Evolutionary conservation across 2,888 invertebrate species (phyloP), one percentile per base, ranked within the genome.

Genomic region (Gnatocerus cornutus): DNA sequence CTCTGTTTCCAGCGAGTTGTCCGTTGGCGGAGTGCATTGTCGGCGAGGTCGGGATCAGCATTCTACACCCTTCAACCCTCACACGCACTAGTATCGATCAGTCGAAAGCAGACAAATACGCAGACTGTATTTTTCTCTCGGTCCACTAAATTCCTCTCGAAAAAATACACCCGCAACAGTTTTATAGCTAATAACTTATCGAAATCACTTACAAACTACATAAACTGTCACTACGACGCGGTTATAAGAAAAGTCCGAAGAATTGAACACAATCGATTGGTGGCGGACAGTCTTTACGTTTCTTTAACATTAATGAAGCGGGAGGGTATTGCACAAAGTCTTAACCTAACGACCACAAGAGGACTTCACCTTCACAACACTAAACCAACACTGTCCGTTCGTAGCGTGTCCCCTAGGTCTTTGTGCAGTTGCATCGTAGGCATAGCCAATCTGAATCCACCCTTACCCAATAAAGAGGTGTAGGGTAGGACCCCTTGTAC

Each of bases 281-380:
- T 74, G 75, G 74, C 48, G 27, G 33, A 59, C 73, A 74, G 74
- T 63, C 73, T 75, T 75, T 67, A 14, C 59, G 71, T 66, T 71
- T 52, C 55, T 39, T 39, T 66, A 16, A 46, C n/a, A 56, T 13
- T 63, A 27, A 50, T 29, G 27, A 33, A 53, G 37, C 13, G 13
- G 37, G 14, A 27, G 37, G 21, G 30, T 63, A 63, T 68, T 68
- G 68, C 63, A 68, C 62, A 27, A 27, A 33, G 13, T 59, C 72
- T 76, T 78, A 79, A 80, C 77, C 78, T 80, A 82, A 84, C 84
- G 84, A 84, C 81, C 83, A 85, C 84, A 83, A 85, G 83, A 83
- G 82, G 77, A 85, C 84, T 81, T 79, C 84, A 84, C 84, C 81
- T 81, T 78, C 83, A 85, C 84, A 84, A 79, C 84, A 84, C 82